Percentiles rank a stretch among this genome's conserved stretches.
phyloP scores from a whole-genome alignment of 1,140 invertebrate genomes.

The Meteorus sp. region DNA sequence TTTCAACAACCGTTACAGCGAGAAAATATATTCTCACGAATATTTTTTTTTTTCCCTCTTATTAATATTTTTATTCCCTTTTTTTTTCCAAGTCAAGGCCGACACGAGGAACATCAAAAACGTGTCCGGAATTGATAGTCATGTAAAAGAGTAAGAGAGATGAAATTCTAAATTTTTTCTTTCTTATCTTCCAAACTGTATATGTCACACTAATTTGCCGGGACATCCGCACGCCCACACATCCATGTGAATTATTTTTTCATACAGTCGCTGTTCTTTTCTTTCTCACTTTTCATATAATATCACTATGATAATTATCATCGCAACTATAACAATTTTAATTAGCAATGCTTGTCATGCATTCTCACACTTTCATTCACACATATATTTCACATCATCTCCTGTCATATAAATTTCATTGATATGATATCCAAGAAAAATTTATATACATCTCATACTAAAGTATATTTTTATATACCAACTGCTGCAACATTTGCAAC shows the following conservation, averaged over 20 bases:
- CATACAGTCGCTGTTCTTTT: neutral
- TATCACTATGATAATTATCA: constrained; percentile 1
- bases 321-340: neutral
- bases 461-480: neutral
- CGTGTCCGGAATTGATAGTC: constrained; percentile 26
- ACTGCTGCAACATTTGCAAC: neutral
- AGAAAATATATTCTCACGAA: no score
- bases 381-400: no score
- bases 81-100: constrained; percentile 19
- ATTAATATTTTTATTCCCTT: neutral
- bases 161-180: no score
- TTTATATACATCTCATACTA: no score
- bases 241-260: neutral
- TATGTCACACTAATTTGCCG: constrained; percentile 24
- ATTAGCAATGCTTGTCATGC: no score
- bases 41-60: no score
- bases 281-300: neutral
- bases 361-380: no score
- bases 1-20: neutral
- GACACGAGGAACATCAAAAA: constrained; percentile 11
- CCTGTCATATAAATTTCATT: no score
- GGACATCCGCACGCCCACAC: constrained; percentile 24
- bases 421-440: no score
- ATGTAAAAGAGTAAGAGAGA: constrained; percentile 17
- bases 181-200: constrained; percentile 18